These are phyloP conservation scores for Hypotaenidia philippensis DNA, from an alignment of 2,797 vertebrate genomes.

Conservation along the genomic window DNA sequence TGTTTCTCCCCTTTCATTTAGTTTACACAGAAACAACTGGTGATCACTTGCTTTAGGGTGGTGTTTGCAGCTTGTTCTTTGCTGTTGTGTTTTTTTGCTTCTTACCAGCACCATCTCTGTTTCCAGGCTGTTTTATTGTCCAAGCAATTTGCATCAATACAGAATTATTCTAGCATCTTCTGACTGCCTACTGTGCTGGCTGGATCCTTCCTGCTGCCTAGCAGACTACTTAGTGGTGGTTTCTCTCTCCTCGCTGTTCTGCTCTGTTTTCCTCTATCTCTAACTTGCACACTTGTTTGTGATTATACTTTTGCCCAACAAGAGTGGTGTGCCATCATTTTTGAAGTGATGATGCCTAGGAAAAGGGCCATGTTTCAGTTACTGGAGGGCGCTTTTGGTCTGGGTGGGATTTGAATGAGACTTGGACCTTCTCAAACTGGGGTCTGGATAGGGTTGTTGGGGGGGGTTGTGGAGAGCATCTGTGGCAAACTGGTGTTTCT, in stretches of 20 bases:
- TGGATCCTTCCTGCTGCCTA: not conserved
- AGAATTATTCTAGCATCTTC: not conserved
- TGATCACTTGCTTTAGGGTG: not conserved
- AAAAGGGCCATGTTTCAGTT: not conserved
- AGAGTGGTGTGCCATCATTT: rapidly evolving
- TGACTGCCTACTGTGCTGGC: not conserved
- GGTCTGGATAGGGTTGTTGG: not conserved
- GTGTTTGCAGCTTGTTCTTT: not conserved
- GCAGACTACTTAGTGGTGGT: not conserved
- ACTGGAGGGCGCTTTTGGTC: not conserved
- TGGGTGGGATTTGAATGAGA: not conserved
- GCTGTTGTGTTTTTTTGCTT: not conserved
- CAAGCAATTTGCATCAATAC: not conserved
- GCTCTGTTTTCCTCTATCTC: not conserved
- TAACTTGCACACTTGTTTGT: not conserved
- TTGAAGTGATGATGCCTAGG: not conserved
- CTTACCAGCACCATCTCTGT: not conserved
- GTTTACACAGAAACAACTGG: not conserved
- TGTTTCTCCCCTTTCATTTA: not conserved
- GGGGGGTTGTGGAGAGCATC: too few species aligned
- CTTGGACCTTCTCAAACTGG: not conserved
- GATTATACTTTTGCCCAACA: not conserved
- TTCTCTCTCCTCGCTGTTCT: not conserved
- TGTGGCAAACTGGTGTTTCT: too few species aligned
- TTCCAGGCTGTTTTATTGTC: not conserved